These are phyloP conservation scores for Baryphthengus martii DNA, from an alignment of 2,113 vertebrate genomes.

Conservation along the genomic window DNA sequence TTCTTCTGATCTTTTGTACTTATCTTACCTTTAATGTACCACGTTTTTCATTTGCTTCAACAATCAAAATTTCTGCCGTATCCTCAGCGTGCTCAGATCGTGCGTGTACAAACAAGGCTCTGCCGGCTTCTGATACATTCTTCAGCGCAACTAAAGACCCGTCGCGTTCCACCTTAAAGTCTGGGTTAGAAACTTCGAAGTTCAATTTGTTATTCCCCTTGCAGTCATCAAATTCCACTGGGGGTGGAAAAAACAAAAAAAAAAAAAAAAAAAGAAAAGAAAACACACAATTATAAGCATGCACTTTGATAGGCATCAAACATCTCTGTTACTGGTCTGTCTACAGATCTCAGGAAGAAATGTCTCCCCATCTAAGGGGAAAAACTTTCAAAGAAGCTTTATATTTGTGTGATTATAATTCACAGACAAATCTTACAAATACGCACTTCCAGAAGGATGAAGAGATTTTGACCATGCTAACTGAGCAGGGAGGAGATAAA, in stretches of 20 bases:
- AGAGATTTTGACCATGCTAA: neutral
- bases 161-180: conserved; percentile 82
- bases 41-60: conserved; percentile 68
- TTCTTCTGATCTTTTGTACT: neutral
- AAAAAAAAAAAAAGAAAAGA: no score
- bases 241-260: neutral
- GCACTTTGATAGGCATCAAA: neutral
- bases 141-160: conserved; percentile 78
- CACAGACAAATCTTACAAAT: neutral
- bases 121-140: conserved; percentile 73
- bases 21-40: conserved; percentile 79
- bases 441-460: neutral
- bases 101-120: conserved; percentile 82
- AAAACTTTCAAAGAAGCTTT: neutral
- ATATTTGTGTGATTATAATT: neutral
- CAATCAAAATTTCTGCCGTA: conserved; percentile 82
- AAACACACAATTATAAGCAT: neutral
- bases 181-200: conserved; percentile 88
- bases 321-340: neutral
- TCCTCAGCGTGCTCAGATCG: conserved; percentile 82
- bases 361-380: neutral
- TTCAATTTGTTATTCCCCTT: conserved; percentile 82
- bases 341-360: neutral
- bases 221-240: conserved; percentile 93
- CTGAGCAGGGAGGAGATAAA: neutral